Conservation (phyloP, 2,113 vertebrate species). For the Oncorhynchus tshawytscha region DNA sequence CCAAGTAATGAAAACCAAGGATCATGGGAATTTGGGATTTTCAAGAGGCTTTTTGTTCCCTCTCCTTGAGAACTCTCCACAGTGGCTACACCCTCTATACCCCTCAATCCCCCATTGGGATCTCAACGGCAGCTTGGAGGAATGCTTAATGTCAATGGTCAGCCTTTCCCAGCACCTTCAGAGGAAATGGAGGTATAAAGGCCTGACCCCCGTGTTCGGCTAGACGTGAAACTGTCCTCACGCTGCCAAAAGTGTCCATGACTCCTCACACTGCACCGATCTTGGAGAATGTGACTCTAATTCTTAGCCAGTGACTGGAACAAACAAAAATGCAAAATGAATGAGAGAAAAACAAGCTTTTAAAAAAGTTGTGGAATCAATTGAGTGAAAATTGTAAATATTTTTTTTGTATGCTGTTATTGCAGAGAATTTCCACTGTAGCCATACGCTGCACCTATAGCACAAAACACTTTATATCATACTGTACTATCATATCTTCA, state of each 20-base stretch:
- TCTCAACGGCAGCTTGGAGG: slow-evolving; percentile 72
- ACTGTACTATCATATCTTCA: slow-evolving; percentile 7
- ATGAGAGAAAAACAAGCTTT: slow-evolving; percentile 11
- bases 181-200: slow-evolving; percentile 62
- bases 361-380: slow-evolving; percentile 10
- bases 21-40: slow-evolving; percentile 90
- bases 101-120: slow-evolving; percentile 80
- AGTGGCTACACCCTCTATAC: slow-evolving; percentile 70
- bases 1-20: slow-evolving; percentile 83
- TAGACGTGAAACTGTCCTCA: slow-evolving; percentile 60
- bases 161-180: slow-evolving; percentile 73
- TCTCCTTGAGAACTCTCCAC: slow-evolving; percentile 76
- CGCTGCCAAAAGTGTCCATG: slow-evolving; percentile 65
- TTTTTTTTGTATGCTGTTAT: background rate
- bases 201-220: slow-evolving; percentile 53
- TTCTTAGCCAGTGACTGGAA: slow-evolving; percentile 18
- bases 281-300: slow-evolving; percentile 42
- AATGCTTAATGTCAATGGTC: slow-evolving; percentile 77
- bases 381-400: background rate
- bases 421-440: background rate
- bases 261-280: slow-evolving; percentile 44
- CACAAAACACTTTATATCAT: slow-evolving; percentile 28
- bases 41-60: slow-evolving; percentile 92
- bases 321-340: slow-evolving; percentile 12
- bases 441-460: slow-evolving; percentile 7